Evolutionary conservation across 2,113 vertebrate species (phyloP), one percentile per base, ranked within the genome.

Genomic region (Myxocyprinus asiaticus): DNA sequence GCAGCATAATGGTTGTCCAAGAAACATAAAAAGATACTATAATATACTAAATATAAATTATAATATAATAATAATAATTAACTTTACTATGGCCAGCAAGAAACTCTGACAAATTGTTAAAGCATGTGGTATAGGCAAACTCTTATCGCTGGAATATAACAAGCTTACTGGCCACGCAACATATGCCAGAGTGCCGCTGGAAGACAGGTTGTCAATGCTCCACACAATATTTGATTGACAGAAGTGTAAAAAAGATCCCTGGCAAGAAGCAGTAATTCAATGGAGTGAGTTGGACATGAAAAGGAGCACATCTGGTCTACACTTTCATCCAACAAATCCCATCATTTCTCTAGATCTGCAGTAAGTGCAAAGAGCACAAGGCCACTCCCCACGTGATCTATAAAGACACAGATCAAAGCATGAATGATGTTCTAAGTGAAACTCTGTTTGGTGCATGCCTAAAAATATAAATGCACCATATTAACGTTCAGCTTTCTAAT

Each of bases 301-400:
- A 45, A 53, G 1, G 22, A 68, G 50, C 14, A 11, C 70, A 79
- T 74, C 58, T 58, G 64, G 43, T 4, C 33, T 2, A 33, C 22
- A 1, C 22, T 33, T 33, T 1, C 1, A 33, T 33, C 6, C n/a
- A 55, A 33, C 7, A 33, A 76, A 53, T 48, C 71, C 9, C 12
- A 67, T 67, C 44, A 63, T 59, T 68, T 8, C 62, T 47, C 43
- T 43, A 74, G 69, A 81, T 78, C 79, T 84, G 79, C 76, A 79
- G 59, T 61, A 17, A 33, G 22, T 33, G 22, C 51, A 66, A 44
- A 81, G 66, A 76, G 59, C 76, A 56, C 50, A 77, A 71, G 58
- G 61, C 76, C 65, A 72, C 76, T 81, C 76, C 80, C 61, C 64
- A 63, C 51, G 42, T 58, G 69, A 84, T 81, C 79, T 66, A 71